Evolutionary conservation across 2,113 vertebrate species (phyloP).

Genomic region (Psilopsiagon aurifrons): DNA sequence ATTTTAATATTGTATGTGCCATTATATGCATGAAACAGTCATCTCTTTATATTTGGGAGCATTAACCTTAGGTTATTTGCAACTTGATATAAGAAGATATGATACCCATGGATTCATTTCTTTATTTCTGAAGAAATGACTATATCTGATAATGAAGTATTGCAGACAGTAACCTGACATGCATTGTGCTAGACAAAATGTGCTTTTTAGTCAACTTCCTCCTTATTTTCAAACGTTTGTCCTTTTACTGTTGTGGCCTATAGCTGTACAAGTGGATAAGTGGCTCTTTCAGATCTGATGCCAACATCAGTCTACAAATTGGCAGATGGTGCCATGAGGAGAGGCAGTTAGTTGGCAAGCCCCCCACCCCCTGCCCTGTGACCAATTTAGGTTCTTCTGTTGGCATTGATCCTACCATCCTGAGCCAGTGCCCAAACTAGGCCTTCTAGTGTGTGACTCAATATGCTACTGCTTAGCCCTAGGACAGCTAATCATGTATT

Average conservation of each 20-base stretch:
- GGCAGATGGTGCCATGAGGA: conserved; percentile 62
- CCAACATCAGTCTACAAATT: conserved; percentile 66
- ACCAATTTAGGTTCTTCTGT: conserved; percentile 70
- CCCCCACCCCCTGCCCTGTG: conserved; percentile 57
- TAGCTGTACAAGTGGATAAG: conserved; percentile 57
- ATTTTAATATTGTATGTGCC: background rate
- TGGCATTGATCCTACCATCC: conserved; percentile 62
- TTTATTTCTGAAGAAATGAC: background rate
- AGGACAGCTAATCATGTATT: conserved; percentile 63
- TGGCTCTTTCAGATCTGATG: conserved; percentile 68
- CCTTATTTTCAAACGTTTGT: conserved; percentile 57
- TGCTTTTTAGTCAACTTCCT: conserved; percentile 52
- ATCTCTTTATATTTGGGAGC: background rate
- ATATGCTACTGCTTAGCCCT: conserved; percentile 61
- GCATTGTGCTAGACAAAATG: conserved; percentile 40
- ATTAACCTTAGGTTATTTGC: background rate
- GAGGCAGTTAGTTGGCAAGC: conserved; percentile 54
- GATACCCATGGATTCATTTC: background rate
- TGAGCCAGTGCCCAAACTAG: conserved; percentile 60
- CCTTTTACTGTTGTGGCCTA: conserved; percentile 47
- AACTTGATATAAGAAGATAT: background rate
- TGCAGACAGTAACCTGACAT: conserved; percentile 29
- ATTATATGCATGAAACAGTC: background rate
- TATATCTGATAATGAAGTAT: background rate
- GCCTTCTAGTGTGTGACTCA: conserved; percentile 58